Percentiles rank a stretch among this genome's conserved stretches.
Conservation (phyloP, 2,888 invertebrate genomes). For the Athalia rosae region DNA sequence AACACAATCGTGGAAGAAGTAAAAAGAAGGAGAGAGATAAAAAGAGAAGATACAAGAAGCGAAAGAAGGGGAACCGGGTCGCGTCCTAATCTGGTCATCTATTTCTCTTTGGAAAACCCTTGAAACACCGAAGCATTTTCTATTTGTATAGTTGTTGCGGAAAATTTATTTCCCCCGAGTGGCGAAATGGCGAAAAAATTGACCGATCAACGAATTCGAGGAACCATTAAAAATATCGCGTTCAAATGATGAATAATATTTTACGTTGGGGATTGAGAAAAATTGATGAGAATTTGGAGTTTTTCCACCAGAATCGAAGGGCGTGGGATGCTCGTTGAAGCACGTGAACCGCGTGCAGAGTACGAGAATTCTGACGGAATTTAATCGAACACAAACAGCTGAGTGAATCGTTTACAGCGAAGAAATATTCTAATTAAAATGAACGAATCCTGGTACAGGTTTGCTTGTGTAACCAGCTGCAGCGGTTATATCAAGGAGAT, state of each 20-base stretch:
- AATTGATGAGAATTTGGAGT: background rate
- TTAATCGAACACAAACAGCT: background rate
- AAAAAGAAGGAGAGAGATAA: too few species aligned
- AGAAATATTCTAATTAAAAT: constrained; percentile 19
- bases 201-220: background rate
- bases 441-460: background rate
- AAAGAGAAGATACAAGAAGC: too few species aligned
- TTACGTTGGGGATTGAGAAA: background rate
- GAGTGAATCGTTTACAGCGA: constrained; percentile 11
- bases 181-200: background rate
- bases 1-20: constrained; percentile 8
- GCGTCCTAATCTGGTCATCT: constrained; percentile 35
- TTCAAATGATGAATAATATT: background rate
- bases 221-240: background rate
- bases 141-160: background rate
- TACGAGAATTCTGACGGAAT: background rate
- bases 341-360: background rate
- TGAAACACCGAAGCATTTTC: background rate
- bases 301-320: background rate
- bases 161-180: too few species aligned
- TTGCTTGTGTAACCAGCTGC: background rate
- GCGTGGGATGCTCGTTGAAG: background rate
- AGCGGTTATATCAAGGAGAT: background rate
- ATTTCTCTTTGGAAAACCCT: constrained; percentile 27
- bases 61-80: background rate